A percentile compares a stretch with the other conserved stretches of the same genome.
Conservation (phyloP, 1,140 invertebrate genomes). For the Bombus ignitus region DNA sequence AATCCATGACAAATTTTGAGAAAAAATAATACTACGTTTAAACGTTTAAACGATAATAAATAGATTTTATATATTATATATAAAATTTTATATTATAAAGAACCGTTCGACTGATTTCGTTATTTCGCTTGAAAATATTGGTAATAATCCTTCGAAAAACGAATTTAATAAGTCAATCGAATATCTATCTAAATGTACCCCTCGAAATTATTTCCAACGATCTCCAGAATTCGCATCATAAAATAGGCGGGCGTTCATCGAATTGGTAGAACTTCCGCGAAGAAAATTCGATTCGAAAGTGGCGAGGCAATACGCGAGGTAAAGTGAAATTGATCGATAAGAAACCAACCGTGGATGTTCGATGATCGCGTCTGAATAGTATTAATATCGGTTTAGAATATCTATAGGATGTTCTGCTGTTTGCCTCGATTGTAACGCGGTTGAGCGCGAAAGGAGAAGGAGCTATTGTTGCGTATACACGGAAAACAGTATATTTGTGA, state of each 20-base stretch:
- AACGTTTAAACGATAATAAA: no score
- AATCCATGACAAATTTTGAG: no score
- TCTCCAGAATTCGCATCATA: not conserved
- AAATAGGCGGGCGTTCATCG: not conserved
- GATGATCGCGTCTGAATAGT: not conserved
- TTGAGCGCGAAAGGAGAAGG: not conserved
- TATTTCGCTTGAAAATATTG: no score
- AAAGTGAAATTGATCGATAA: not conserved
- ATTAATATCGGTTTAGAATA: constrained; percentile 1
- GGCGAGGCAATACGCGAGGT: not conserved
- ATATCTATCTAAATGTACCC: no score
- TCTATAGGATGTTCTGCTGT: not conserved
- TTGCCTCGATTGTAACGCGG: not conserved
- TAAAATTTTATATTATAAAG: not conserved
- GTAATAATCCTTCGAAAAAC: not conserved
- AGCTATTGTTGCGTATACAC: not conserved
- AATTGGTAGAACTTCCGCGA: not conserved
- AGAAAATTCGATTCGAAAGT: not conserved
- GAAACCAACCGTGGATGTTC: not conserved
- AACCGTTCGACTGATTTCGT: not conserved
- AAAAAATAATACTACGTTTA: no score
- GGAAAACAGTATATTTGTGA: not conserved
- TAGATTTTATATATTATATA: not conserved
- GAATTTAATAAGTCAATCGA: no score
- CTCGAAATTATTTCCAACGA: not conserved